Base-by-base conservation (phyloP, 2,888 invertebrate genomes). In the Macropis europaea region DNA sequence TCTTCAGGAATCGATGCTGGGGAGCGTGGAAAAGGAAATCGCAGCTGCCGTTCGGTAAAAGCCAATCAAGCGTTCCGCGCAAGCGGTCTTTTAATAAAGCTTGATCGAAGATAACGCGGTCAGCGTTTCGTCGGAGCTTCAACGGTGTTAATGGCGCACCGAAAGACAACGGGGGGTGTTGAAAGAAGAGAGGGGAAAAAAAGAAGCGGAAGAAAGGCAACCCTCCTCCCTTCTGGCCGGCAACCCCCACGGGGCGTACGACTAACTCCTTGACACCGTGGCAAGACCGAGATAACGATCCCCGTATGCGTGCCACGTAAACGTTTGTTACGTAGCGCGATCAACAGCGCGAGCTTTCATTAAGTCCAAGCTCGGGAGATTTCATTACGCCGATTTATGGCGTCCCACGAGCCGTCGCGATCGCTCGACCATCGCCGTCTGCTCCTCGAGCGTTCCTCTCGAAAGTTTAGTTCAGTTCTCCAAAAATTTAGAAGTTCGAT, bases 211-310 rank as follows among this genome's bases (percentile, higher is more conserved):
- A 38, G 32, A 74, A 75, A 57, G 54, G 30, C 57, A 59, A 74
- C 73, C 66, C 61, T 67, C 52, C 62, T 47, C 43, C 48, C 53
- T 28, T 24, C 54, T n/a, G 30, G n/a, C 50, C 19, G 48, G 28
- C 72, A 73, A 73, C 52, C 76, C 67, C 59, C 61, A 76, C n/a
- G n/a, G 61, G 57, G 76, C 48, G 67, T 57, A 17, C 63, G 56
- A 79, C 84, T 83, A 81, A 83, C 86, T 79, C 83, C 84, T 84
- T 82, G 82, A 85, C 86, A 85, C 84, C 84, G 79, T 66, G 63
- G 75, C 79, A 83, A 84, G 85, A 83, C 84, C 81, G 69, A 75
- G 88, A 89, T 87, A 88, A 87, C 81, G 82, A 89, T 87, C 88
- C 77, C 77, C 76, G 71, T 77, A 74, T 88, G 88, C 89, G 89